Conservation (phyloP, 2,113 vertebrate genomes). For the Tetrax tetrax region DNA sequence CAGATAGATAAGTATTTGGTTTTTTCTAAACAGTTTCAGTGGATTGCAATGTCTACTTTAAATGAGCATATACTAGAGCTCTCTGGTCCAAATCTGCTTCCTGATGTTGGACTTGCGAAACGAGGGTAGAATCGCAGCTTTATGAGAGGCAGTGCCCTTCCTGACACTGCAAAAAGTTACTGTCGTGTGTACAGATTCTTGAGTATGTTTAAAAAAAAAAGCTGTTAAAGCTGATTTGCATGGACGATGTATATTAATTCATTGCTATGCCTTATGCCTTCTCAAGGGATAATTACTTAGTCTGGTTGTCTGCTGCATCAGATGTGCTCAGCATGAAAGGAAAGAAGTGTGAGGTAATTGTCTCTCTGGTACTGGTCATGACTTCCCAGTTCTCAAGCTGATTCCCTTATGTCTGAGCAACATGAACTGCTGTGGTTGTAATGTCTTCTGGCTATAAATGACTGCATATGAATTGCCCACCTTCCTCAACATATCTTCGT, state of each 20-base stretch:
- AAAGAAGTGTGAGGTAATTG: not conserved
- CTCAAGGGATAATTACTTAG: not conserved
- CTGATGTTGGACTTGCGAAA: rapidly evolving
- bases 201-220: not conserved
- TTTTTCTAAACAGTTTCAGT: not conserved
- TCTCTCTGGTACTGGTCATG: rapidly evolving
- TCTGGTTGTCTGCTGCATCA: not conserved
- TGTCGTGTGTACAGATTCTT: not conserved
- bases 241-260: not conserved
- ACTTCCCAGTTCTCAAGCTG: not conserved
- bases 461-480: not conserved
- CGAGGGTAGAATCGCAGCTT: not conserved
- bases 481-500: not conserved
- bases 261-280: not conserved
- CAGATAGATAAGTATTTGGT: rapidly evolving
- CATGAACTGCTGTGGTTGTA: too few relatives aligned
- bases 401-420: not conserved
- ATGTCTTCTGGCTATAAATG: not conserved
- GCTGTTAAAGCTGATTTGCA: not conserved
- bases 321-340: rapidly evolving
- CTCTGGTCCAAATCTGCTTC: not conserved
- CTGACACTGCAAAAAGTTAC: not conserved
- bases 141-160: rapidly evolving
- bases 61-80: not conserved
- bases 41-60: not conserved